Conservation (phyloP, 2,888 invertebrate species). For the Monopis laevigella region DNA sequence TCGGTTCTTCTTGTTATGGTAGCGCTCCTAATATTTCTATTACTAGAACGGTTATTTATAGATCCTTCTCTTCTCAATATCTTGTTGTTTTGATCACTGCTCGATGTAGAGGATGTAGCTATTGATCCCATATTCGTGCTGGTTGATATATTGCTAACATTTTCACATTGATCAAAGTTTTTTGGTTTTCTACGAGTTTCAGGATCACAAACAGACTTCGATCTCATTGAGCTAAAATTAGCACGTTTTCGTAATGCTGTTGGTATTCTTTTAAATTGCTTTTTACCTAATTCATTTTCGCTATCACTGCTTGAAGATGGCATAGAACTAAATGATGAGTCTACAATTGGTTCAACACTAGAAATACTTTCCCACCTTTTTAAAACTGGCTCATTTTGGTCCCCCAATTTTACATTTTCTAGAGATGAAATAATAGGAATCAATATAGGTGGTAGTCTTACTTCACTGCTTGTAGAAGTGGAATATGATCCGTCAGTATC, state of each 20-base stretch:
- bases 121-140: constrained; percentile 51
- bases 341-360: constrained; percentile 75
- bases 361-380: constrained; percentile 72
- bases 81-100: constrained; percentile 52
- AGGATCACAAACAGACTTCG: constrained; percentile 60
- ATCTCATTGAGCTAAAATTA: constrained; percentile 47
- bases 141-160: constrained; percentile 50
- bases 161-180: constrained; percentile 49
- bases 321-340: constrained; percentile 72
- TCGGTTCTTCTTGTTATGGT: constrained; percentile 49
- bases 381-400: constrained; percentile 45
- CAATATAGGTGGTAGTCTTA: constrained; percentile 76
- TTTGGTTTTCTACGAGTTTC: constrained; percentile 47
- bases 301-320: constrained; percentile 60
- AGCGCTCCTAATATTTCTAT: constrained; percentile 60
- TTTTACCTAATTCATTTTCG: constrained; percentile 49
- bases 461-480: constrained; percentile 68
- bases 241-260: constrained; percentile 49
- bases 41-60: constrained; percentile 40
- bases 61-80: constrained; percentile 47
- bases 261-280: constrained; percentile 41
- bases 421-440: constrained; percentile 74
- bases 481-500: constrained; percentile 71
- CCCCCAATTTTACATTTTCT: constrained; percentile 57
- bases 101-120: constrained; percentile 54